Evolutionary conservation across 2,113 vertebrate species (phyloP).

Genomic region (Halcyon malimbica): DNA sequence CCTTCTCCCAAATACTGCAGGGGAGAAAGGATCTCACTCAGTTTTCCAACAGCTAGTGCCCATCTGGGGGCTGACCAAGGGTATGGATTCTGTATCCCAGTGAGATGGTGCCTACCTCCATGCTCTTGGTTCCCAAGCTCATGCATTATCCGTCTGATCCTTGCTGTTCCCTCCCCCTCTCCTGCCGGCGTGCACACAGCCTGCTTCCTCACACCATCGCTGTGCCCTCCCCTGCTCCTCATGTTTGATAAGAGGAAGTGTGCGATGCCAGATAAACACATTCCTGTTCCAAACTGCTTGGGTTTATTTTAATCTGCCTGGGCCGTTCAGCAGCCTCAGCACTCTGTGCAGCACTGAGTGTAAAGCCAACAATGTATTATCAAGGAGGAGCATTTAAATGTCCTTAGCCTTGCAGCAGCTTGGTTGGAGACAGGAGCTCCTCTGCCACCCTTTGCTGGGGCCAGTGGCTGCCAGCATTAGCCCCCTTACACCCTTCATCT

Average conservation of each 20-base stretch:
- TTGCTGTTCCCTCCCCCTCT: conserved; percentile 21
- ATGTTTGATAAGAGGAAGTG: conserved; percentile 61
- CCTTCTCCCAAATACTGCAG: not conserved
- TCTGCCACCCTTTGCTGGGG: not conserved
- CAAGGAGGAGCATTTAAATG: conserved; percentile 21
- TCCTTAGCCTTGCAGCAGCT: not conserved
- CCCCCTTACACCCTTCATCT: not conserved
- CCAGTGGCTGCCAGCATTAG: not conserved
- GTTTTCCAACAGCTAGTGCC: not conserved
- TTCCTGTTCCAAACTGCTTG: conserved; percentile 77
- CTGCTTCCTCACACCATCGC: conserved; percentile 6
- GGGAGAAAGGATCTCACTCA: not conserved
- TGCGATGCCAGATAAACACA: conserved; percentile 56
- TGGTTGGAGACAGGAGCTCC: not conserved
- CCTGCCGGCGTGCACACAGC: not conserved
- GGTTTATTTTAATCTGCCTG: conserved; percentile 79
- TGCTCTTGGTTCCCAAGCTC: not conserved
- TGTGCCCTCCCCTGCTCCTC: conserved; percentile 70
- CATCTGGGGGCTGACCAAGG: not conserved
- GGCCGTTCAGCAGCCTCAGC: conserved; percentile 80
- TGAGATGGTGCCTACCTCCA: not conserved
- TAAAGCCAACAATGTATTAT: conserved; percentile 21
- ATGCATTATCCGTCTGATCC: not conserved
- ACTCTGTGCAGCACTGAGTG: conserved; percentile 18
- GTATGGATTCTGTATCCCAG: not conserved